Evolutionary conservation across 2,888 invertebrate species (phyloP), one percentile per base, ranked within the genome.

Genomic region (Baronia brevicornis): DNA sequence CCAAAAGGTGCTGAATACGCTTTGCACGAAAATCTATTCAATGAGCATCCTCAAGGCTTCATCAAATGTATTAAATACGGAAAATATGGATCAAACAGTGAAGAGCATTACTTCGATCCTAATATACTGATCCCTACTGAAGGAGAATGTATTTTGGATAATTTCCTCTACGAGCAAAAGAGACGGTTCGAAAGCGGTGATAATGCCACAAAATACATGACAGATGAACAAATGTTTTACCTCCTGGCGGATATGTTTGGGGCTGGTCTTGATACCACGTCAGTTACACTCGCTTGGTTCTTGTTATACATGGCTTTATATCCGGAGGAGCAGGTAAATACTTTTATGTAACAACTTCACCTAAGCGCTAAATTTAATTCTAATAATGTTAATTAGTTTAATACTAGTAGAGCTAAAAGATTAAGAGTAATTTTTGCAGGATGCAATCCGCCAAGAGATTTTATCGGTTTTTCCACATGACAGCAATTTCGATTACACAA

Each of bases 191-290:
- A 64, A 28, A 70, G 46, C 28, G 58, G 62, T 1, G 79, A 86
- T 22, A 75, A 73, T 3, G 58, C 64, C 3, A 68, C 75, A n/a
- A 60, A 64, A 29, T 86, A 86, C 46, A 90, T 90, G 56, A 88
- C 80, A 7, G 85, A 88, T 44, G 84, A 87, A 31, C 95, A 96
- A 58, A 75, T 94, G 54, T 72, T 89, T 46, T 92, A 91, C 62
- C 77, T 95, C 13, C 60, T 95, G 38, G 92, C 92, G 2, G 96
- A 96, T 67, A 79, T 95, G 56, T 93, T 93, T 56, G 94, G 95
- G 0, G 95, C 95, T 6, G 94, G 94, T 3, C 86, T 94, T 28
- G 96, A 96, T 51, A 95, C 96, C 0, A 91, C 94, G 0, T 71
- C 93, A 33, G 89, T 91, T 0, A 93, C 94, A 0, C 57, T 95